Base-by-base conservation (phyloP, 2,888 invertebrate species). In the Carabus problematicus region DNA sequence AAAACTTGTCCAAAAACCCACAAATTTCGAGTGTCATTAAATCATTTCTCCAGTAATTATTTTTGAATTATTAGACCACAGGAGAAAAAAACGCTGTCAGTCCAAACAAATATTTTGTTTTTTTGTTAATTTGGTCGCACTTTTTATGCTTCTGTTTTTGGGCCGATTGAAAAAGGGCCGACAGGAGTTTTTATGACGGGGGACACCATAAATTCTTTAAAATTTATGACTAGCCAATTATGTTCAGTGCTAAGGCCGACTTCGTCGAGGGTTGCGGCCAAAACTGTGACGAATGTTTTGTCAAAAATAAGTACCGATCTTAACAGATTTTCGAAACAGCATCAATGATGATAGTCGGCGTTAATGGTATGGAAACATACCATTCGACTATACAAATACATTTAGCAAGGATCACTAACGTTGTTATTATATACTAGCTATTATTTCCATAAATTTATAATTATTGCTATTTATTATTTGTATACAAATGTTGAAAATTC, bases 191-290 rank as follows among this genome's bases (percentile, higher is more conserved):
- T 52, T 71, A 49, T 70, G 70, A 66, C 54, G 72, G 71, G 69
- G 14, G 42, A 18, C 16, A n/a, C 70, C 75, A 75, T 76, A 76
- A 76, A 76, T 75, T 74, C 73, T 54, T 43, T 45, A 49, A 75
- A 74, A 76, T 76, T 76, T 76, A 76, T 75, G 75, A 72, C 71
- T 70, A 67, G 68, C 74, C 73, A 74, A 74, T 74, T 74, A 74
- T 71, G 68, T 70, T 71, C 58, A 43, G 61, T 29, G 58, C 54
- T 61, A 69, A 69, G 64, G 60, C 52, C 14, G 52, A 14, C 52
- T 3, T 18, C 14, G 9, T n/a, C 16, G 19, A 16, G 52, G 52
- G 16, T 16, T 52, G 19, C 3, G 52, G 14, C 29, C 16, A 3
- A 7, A 2, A 52, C 16, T 19, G 19, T 52, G 11, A 52, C 52